phyloP scores from a whole-genome alignment of 2,797 vertebrate genomes.

The Oreochromis grahami region DNA sequence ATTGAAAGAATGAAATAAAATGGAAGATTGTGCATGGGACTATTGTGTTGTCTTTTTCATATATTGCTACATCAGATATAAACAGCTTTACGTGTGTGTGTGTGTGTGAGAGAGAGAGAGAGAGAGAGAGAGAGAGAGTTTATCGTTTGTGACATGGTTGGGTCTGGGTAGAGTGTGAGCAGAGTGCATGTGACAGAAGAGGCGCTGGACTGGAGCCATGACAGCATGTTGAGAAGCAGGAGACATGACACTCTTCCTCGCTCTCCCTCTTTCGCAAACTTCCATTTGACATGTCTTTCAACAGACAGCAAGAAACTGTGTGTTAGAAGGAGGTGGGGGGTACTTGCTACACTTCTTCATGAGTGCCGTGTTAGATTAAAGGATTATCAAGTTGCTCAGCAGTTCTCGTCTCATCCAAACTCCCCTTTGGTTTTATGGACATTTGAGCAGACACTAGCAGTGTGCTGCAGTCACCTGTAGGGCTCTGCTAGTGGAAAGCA shows the following conservation, averaged over 20 bases:
- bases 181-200: conserved; percentile 97
- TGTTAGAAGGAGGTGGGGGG: neutral
- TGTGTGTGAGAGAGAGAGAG: accelerated
- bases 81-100: neutral
- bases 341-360: neutral
- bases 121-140: conserved; percentile 23
- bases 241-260: conserved; percentile 81
- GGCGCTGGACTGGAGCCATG: conserved; percentile 85
- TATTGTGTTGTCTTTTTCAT: neutral
- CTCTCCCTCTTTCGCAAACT: neutral
- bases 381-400: neutral
- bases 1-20: neutral
- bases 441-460: neutral
- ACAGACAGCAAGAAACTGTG: conserved; percentile 38
- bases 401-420: neutral
- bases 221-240: conserved; percentile 93
- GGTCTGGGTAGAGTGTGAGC: conserved; percentile 86
- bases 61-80: neutral
- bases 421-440: neutral
- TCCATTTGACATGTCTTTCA: conserved; percentile 49
- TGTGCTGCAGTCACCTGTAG: conserved; percentile 15
- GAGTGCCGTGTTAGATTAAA: neutral
- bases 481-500: neutral
- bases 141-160: conserved; percentile 92
- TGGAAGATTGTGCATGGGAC: neutral